Evolutionary conservation across 2,888 invertebrate genomes (phyloP).

Genomic region (Quadriops clusia): DNA sequence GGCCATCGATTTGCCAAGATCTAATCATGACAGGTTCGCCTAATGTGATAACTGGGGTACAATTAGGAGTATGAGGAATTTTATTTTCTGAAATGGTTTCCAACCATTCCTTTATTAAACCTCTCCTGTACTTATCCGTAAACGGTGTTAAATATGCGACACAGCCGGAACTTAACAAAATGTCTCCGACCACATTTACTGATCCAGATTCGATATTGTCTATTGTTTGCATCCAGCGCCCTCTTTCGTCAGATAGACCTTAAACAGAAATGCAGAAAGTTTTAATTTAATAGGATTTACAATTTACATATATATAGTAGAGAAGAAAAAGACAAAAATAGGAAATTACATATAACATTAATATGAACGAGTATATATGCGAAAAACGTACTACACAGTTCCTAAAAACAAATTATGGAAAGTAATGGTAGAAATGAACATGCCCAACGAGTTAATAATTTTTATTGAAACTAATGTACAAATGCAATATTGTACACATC

Average conservation of each 20-base stretch:
- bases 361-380: no score
- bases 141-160: slow-evolving; percentile 76
- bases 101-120: slow-evolving; percentile 47
- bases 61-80: slow-evolving; percentile 57
- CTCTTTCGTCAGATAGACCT: slow-evolving; percentile 44
- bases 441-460: no score
- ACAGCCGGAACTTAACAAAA: slow-evolving; percentile 56
- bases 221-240: slow-evolving; percentile 59
- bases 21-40: slow-evolving; percentile 67
- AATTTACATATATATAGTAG: no score
- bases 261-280: slow-evolving; percentile 28
- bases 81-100: slow-evolving; percentile 37
- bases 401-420: no score
- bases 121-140: slow-evolving; percentile 49
- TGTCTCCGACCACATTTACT: slow-evolving; percentile 56
- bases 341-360: no score
- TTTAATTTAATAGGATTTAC: no score
- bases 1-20: slow-evolving; percentile 73
- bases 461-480: no score
- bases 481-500: no score
- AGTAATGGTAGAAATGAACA: no score
- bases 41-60: slow-evolving; percentile 54
- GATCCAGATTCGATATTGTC: slow-evolving; percentile 43
- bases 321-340: no score
- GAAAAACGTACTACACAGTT: no score